Percentiles rank a stretch among this genome's conserved stretches.
phyloP scores from a whole-genome alignment of 2,113 vertebrate species.

The Lichenostomus cassidix region DNA sequence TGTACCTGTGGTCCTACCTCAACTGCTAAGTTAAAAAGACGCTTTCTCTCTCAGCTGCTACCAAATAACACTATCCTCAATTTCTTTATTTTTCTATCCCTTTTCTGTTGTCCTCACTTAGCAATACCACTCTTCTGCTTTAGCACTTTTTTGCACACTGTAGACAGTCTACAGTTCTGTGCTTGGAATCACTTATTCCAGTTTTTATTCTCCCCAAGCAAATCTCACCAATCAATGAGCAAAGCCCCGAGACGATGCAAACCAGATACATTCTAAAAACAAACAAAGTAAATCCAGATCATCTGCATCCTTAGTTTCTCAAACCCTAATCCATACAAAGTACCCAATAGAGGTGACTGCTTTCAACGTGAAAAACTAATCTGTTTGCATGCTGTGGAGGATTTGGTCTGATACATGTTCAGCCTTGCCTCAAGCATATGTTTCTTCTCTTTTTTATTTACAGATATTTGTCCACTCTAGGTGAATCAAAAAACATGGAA shows the following conservation, averaged over 20 bases:
- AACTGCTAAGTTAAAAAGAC: neutral
- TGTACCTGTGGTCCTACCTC: neutral
- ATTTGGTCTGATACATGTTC: neutral
- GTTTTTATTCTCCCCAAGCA: neutral
- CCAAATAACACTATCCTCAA: neutral
- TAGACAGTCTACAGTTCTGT: neutral
- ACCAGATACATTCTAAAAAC: neutral
- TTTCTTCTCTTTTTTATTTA: neutral
- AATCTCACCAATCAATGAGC: neutral
- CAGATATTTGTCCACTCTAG: neutral
- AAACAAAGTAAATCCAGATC: neutral
- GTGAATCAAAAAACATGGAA: neutral
- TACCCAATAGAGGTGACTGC: neutral
- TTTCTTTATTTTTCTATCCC: neutral
- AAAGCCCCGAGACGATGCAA: neutral
- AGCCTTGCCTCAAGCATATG: neutral
- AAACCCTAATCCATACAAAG: neutral
- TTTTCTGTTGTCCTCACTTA: neutral
- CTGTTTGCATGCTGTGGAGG: neutral
- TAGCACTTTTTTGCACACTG: neutral
- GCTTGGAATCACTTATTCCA: neutral
- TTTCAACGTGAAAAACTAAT: neutral
- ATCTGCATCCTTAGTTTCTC: neutral
- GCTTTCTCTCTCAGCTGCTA: neutral
- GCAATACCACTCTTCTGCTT: neutral